Conservation (phyloP, 2,888 invertebrate genomes). For the Stenurella melanura region DNA sequence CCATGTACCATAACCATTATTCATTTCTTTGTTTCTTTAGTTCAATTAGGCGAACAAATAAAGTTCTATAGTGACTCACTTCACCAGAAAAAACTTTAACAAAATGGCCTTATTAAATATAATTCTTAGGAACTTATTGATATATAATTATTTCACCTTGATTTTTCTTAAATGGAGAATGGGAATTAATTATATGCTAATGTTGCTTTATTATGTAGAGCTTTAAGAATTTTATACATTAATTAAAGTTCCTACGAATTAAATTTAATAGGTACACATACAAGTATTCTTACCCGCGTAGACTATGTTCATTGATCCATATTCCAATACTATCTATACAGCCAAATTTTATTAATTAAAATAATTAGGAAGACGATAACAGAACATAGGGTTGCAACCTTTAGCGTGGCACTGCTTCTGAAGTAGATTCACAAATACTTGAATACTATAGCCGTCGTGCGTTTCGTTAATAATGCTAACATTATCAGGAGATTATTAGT, state of each 20-base stretch:
- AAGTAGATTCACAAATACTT: no score
- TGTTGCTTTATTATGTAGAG: background rate
- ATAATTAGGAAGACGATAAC: no score
- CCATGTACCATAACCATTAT: background rate
- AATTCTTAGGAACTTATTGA: constrained; percentile 4
- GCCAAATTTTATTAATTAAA: no score
- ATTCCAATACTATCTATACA: no score
- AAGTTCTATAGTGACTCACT: constrained; percentile 1
- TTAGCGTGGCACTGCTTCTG: no score
- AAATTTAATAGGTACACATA: background rate
- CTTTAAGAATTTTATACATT: background rate
- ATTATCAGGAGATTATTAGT: no score
- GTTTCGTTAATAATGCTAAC: no score
- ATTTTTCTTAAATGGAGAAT: constrained; percentile 14
- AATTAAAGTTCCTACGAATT: background rate
- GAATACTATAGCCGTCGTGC: no score
- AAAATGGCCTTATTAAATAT: background rate
- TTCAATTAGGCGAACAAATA: background rate
- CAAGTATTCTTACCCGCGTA: no score
- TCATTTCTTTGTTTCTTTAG: constrained; percentile 22
- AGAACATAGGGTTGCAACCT: no score
- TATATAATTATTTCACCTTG: constrained; percentile 3
- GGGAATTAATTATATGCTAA: background rate
- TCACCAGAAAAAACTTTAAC: background rate
- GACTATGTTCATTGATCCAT: no score